Evolutionary conservation across 2,888 invertebrate genomes (phyloP), one percentile per base, ranked within the genome.

Genomic region (Drosophila quinaria): DNA sequence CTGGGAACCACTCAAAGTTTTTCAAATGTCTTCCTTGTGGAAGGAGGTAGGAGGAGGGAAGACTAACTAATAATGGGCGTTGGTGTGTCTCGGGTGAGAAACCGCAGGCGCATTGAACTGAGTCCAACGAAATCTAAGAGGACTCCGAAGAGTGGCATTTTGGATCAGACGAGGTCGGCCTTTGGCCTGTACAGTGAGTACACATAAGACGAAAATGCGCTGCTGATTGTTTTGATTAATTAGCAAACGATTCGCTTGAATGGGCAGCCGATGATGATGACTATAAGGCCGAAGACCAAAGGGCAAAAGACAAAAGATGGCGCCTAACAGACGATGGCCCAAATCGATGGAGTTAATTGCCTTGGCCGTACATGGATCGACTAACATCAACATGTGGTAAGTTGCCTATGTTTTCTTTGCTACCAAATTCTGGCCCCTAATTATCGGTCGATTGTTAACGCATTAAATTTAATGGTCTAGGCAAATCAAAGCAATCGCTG

Each of bases 221-320:
- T 55, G 51, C 44, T 46, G 70, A 66, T 70, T 83, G 82, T 81
- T 79, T 83, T 87, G 88, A 83, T 87, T 87, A 87, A 83, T 83
- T 84, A 85, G 73, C 71, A 61, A 78, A 74, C 70, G 63, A 66
- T 66, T 42, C 65, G 71, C 65, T 39, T 58, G 49, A 55, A 35
- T 39, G 42, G 31, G 1, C 42, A 37, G 47, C 35, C 39, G 33
- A 47, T 11, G 55, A 47, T 29, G 25, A 33, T 44, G 46, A 42
- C 15, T 46, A 25, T 33, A 19, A 35, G 19, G 8, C 37, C 15
- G 22, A 22, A 4, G 35, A 25, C 17, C 25, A 54, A 31, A 54
- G 2, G 8, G 2, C 25, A 25, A 25, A 25, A 44, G 37, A 70
- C 59, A 58, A 74, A 35, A 33, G 17, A 33, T 25, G 13, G 8